Evolutionary conservation across 1,140 invertebrate genomes (phyloP), one percentile per base, ranked within the genome.

Genomic region (Brachionus calyciflorus): DNA sequence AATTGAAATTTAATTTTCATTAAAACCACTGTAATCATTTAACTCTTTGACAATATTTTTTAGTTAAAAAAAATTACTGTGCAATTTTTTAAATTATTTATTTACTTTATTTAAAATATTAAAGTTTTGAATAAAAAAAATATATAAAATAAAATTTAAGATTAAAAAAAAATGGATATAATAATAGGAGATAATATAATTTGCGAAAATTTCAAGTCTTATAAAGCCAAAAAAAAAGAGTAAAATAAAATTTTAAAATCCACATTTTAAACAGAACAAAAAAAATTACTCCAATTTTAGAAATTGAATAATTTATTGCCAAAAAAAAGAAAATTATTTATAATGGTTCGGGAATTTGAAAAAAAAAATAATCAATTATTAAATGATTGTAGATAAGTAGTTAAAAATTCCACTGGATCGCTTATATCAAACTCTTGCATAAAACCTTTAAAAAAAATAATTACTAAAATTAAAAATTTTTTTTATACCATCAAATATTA

Each of bases 401-500:
- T 30, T 40, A 53, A 28, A 49, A 53, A 49, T 48, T 49, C 46
- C 17, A 49, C 46, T 53, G 68, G 46, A 30, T 49, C 46, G 30
- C 14, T 19, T 2, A 37, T 60, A 2, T 40, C 30, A 41, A 60
- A n/a, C 10, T 60, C 33, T 12, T 30, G 70, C 40, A 44, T n/a
- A 55, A 24, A 53, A n/a, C 30, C 28, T 63, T 49, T 10, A 12
- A 77, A 77, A 77, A 37, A n/a, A 37, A n/a, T 26, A 40, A 17
- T n/a, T 46, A n/a, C 10, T 21, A 55, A 77, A 46, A 30, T 19
- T n/a, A 9, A 17, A 40, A 49, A 19, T 14, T 28, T 57, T 24
- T 9, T 28, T 6, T 53, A 5, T 37, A 33, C 21, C 14, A 10
- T 55, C 0, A 12, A 2, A 1, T 12, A 1, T 37, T 1, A 60